phyloP scores from a whole-genome alignment of 1,140 invertebrate species.

The Microplitis demolitor region DNA sequence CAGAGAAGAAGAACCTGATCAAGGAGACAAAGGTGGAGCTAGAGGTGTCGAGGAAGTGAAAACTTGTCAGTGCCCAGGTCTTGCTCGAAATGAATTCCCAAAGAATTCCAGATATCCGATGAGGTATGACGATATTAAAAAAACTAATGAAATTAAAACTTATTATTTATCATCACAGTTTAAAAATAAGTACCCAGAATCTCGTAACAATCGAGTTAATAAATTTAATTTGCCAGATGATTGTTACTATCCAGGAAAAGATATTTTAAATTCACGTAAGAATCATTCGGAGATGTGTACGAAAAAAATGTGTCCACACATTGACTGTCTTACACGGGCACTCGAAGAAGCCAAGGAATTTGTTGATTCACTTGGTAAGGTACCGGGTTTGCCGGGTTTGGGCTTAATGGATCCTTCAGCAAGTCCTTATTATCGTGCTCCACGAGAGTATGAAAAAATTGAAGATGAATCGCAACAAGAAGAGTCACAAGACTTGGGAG shows the following conservation, averaged over 20 bases:
- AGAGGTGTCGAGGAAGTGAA: constrained; percentile 17
- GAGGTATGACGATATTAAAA: background rate
- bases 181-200: background rate
- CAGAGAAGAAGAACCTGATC: too few relatives aligned
- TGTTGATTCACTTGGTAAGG: constrained; percentile 48
- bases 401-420: constrained; percentile 50
- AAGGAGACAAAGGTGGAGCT: background rate
- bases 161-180: background rate
- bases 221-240: background rate
- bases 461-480: background rate
- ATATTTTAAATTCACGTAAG: constrained; percentile 6
- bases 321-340: constrained; percentile 45
- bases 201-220: background rate
- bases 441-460: background rate
- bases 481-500: background rate
- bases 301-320: constrained; percentile 37
- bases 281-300: constrained; percentile 21
- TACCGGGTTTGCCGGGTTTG: constrained; percentile 45
- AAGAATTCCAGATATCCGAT: background rate
- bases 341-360: constrained; percentile 50
- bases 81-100: background rate
- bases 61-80: background rate
- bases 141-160: background rate
- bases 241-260: constrained; percentile 35
- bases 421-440: constrained; percentile 48